Evolutionary conservation across 1,140 invertebrate species (phyloP), one percentile per base, ranked within the genome.

Genomic region (Cotesia vestalis): DNA sequence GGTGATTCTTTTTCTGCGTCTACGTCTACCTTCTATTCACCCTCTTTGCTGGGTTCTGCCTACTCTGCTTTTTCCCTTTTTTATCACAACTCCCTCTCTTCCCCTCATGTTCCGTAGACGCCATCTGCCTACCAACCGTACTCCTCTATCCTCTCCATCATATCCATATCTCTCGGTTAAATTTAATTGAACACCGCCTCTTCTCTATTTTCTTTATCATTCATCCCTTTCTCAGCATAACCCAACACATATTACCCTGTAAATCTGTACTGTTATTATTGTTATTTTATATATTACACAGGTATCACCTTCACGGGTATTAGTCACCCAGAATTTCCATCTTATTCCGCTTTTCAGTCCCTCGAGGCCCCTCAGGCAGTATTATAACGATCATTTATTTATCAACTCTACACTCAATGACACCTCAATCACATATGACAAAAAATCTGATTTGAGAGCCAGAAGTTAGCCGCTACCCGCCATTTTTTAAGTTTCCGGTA

Each of bases 111-210:
- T 61, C 46, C 60, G 4, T 62, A 71, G 64, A 66, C 69, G 69
- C 69, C 69, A 71, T 71, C 62, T 71, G 69, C 62, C 69, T 64
- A 27, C 27, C 27, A 27, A 27, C 27, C 27, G 27, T 27, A 27
- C 27, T 27, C 3, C 27, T 11, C 35, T 36, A 61, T 34, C 9
- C 40, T n/a, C 66, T 67, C 52, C 20, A 53, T 67, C 66, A 51
- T 52, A 67, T 67, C 53, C 35, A 11, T 14, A 17, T 12, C 40
- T 67, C 27, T 12, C 66, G 40, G 40, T 35, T 53, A 46, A 71
- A 71, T 71, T 71, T 64, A 70, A 62, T 70, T 51, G 40, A 59
- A 70, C 69, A 20, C 51, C 27, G 38, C 38, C 17, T 27, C 46
- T 27, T 57, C 6, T 59, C 11, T 62, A n/a, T n/a, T 46, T 14